phyloP scores from a whole-genome alignment of 1,140 invertebrate genomes.

The Homalodisca vitripennis region DNA sequence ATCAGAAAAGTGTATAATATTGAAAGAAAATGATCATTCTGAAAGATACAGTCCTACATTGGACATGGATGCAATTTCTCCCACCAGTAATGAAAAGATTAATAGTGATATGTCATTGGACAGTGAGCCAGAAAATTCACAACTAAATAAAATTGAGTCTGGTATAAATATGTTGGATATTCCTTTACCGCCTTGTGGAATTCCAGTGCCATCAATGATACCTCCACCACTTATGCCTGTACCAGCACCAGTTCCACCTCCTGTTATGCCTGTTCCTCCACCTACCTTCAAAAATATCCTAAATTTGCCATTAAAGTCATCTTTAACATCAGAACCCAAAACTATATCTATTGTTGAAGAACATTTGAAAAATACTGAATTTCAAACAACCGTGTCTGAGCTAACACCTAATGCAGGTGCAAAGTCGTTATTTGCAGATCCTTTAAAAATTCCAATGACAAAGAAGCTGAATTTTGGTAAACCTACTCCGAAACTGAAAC shows the following conservation, averaged over 20 bases:
- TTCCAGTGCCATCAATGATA: background rate
- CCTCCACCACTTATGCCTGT: background rate
- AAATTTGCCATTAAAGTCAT: slow-evolving; percentile 6
- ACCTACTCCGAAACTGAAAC: slow-evolving; percentile 13
- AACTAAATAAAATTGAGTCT: background rate
- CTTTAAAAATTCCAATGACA: slow-evolving; percentile 1
- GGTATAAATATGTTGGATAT: slow-evolving; percentile 30
- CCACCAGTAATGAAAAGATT: slow-evolving; percentile 18
- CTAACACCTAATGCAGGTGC: background rate
- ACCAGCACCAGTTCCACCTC: slow-evolving; percentile 29
- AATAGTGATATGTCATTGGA: slow-evolving; percentile 25
- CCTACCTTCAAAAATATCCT: slow-evolving; percentile 24
- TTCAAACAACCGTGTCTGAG: background rate
- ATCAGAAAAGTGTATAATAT: too few relatives aligned
- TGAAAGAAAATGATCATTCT: slow-evolving; percentile 1
- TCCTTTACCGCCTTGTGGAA: slow-evolving; percentile 23
- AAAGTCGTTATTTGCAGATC: background rate
- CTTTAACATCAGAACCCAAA: slow-evolving; percentile 3
- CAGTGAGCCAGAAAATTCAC: slow-evolving; percentile 10
- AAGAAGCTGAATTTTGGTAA: slow-evolving; percentile 18
- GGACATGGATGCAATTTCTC: slow-evolving; percentile 15
- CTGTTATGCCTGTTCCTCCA: slow-evolving; percentile 5
- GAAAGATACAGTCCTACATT: slow-evolving; percentile 26
- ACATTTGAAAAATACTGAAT: background rate
- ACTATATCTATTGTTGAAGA: background rate